phyloP scores from a whole-genome alignment of 2,888 invertebrate species.

The Hypselothyrea guttata region DNA sequence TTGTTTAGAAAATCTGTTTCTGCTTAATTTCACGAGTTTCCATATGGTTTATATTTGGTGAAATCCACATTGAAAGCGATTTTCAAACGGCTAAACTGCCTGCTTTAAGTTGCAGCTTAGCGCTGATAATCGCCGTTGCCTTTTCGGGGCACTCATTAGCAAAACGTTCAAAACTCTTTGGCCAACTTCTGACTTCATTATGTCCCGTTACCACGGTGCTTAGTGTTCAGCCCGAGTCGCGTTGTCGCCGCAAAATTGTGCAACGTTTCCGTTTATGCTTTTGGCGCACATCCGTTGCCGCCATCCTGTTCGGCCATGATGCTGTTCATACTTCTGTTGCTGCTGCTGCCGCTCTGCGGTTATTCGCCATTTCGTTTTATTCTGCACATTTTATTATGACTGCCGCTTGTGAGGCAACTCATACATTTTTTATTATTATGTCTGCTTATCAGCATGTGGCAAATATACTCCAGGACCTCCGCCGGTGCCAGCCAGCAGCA shows the following conservation, averaged over 20 bases:
- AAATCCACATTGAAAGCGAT: slow-evolving; percentile 19
- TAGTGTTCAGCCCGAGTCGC: slow-evolving; percentile 24
- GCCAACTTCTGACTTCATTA: slow-evolving; percentile 74
- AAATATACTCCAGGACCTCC: slow-evolving; percentile 67
- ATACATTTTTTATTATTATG: slow-evolving; percentile 75
- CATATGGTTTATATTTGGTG: slow-evolving; percentile 5
- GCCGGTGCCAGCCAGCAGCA: slow-evolving; percentile 25
- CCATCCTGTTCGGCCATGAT: slow-evolving; percentile 33
- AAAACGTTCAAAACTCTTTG: slow-evolving; percentile 69
- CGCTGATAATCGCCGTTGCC: slow-evolving; percentile 63
- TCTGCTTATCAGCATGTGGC: slow-evolving; percentile 75
- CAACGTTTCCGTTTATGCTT: slow-evolving; percentile 71
- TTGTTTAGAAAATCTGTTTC: slow-evolving; percentile 12
- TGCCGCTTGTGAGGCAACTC: slow-evolving; percentile 63
- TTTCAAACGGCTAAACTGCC: slow-evolving; percentile 20
- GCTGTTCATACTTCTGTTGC: slow-evolving; percentile 13
- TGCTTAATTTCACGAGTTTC: slow-evolving; percentile 17
- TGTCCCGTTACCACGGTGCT: slow-evolving; percentile 53
- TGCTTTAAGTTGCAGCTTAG: slow-evolving; percentile 15
- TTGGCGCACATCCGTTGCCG: slow-evolving; percentile 72
- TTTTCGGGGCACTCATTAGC: slow-evolving; percentile 69
- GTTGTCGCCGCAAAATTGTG: slow-evolving; percentile 71
- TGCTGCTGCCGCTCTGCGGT: slow-evolving; percentile 44
- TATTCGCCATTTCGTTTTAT: slow-evolving; percentile 72
- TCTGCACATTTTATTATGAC: slow-evolving; percentile 76